Evolutionary conservation across 1,140 invertebrate genomes (phyloP), one percentile per base, ranked within the genome.

Genomic region (Caerostris extrusa): DNA sequence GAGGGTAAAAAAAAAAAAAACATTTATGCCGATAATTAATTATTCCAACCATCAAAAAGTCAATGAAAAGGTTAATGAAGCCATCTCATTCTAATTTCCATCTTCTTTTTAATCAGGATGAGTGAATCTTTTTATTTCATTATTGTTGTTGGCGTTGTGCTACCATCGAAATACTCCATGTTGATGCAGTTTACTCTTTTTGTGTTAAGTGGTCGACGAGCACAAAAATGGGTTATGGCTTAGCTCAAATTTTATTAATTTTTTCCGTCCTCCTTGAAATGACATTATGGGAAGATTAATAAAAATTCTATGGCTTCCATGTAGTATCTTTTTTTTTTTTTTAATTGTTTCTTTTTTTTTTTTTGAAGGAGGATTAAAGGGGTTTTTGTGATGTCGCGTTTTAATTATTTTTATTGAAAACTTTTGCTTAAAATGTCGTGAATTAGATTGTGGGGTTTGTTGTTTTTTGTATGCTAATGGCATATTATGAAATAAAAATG

Each of bases 41-140:
- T 93, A 93, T 93, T 77, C 61, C 86, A 61, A 71, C 82, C 82
- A 92, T 92, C 64, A 93, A 93, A 88, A 93, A 93, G 92, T 89
- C 92, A 93, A 93, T 93, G 92, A 64, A 81, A 57, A 34, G 83
- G 92, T 93, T 93, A 93, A 93, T 93, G 92, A 93, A 93, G 92
- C 92, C 81, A 93, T 93, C 83, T 81, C 56, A 82, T 81, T 93
- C 92, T 88, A 93, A 88, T 93, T 93, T 93, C 69, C 55, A 50
- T 50, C 10, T 55, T 57, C 67, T 88, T 93, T 93, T 88, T 93
- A 86, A 93, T 93, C n/a, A 53, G 3, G 61, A 55, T 14, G 61
- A 82, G 81, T 67, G 8, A 58, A 55, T 56, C 19, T 60, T 92
- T 91, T 91, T 92, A 91, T 91, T 91, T 92, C 61, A 64, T 92